These are phyloP conservation scores for Sympetrum striolatum DNA, from an alignment of 2,888 invertebrate species.

Conservation along the genomic window DNA sequence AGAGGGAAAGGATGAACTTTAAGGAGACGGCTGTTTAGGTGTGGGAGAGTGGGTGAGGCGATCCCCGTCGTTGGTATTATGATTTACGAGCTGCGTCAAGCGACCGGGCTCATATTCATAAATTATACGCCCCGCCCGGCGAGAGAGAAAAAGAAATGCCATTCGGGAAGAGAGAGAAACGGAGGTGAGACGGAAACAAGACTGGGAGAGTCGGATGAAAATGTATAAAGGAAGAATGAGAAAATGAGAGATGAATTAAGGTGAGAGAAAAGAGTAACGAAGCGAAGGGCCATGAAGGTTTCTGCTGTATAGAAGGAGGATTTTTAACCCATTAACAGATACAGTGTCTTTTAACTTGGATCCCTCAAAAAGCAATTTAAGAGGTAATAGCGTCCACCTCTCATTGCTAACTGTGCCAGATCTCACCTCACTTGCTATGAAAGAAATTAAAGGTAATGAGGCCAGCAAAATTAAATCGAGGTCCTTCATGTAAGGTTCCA, in stretches of 20 bases:
- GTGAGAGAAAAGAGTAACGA: background rate
- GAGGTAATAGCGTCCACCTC: too few species aligned
- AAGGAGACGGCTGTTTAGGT: background rate
- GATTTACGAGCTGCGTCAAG: slow-evolving; percentile 32
- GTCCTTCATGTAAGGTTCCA: too few species aligned
- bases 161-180: background rate
- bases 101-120: slow-evolving; percentile 39
- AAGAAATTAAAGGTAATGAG: too few species aligned
- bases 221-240: background rate
- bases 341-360: too few species aligned
- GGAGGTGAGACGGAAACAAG: background rate
- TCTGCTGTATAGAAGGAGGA: too few species aligned
- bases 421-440: too few species aligned
- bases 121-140: slow-evolving; percentile 33
- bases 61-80: slow-evolving; percentile 40
- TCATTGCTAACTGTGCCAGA: too few species aligned
- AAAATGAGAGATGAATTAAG: background rate
- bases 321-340: too few species aligned
- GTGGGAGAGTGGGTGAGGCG: background rate
- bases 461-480: too few species aligned
- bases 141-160: background rate
- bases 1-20: background rate
- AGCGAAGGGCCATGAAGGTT: too few species aligned
- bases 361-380: too few species aligned
- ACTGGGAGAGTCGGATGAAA: background rate